These are phyloP conservation scores for Oligia fasciuncula DNA, from an alignment of 2,888 invertebrate genomes.

Conservation along the genomic window DNA sequence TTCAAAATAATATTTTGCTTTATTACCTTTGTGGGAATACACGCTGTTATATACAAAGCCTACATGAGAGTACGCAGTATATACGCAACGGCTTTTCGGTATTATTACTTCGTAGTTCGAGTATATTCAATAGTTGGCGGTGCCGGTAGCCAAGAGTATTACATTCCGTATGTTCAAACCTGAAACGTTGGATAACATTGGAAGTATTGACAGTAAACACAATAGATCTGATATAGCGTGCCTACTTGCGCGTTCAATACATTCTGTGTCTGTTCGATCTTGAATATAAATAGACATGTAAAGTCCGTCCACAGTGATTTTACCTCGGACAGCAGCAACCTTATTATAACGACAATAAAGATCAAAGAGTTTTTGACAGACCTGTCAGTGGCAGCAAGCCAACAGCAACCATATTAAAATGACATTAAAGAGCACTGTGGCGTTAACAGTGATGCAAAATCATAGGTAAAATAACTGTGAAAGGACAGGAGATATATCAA, in stretches of 20 bases:
- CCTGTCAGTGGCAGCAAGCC: too few relatives aligned
- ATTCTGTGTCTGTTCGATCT: background rate
- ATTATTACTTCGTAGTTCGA: background rate
- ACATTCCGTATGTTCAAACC: slow-evolving; percentile 18
- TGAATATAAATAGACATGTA: background rate
- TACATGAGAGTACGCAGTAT: slow-evolving; percentile 7
- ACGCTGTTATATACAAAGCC: slow-evolving; percentile 27
- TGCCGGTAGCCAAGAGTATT: slow-evolving; percentile 17
- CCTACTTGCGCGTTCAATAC: background rate
- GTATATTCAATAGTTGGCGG: slow-evolving; percentile 9
- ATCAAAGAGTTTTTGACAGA: too few relatives aligned
- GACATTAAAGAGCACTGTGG: background rate
- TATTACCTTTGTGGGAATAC: slow-evolving; percentile 57
- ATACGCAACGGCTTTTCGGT: background rate
- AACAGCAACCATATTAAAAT: background rate
- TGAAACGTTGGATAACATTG: slow-evolving; percentile 19
- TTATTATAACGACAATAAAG: background rate
- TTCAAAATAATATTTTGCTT: slow-evolving; percentile 64
- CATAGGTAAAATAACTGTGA: background rate
- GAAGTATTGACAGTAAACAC: slow-evolving; percentile 11
- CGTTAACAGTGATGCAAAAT: background rate
- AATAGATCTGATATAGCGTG: slow-evolving; percentile 4
- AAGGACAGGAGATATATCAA: background rate
- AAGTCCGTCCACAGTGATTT: background rate
- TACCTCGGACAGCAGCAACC: background rate